A percentile compares a stretch with the other conserved stretches of the same genome.
These are phyloP conservation scores for Lagocephalus sceleratus DNA, from an alignment of 2,797 vertebrate species.

Conservation along the genomic window DNA sequence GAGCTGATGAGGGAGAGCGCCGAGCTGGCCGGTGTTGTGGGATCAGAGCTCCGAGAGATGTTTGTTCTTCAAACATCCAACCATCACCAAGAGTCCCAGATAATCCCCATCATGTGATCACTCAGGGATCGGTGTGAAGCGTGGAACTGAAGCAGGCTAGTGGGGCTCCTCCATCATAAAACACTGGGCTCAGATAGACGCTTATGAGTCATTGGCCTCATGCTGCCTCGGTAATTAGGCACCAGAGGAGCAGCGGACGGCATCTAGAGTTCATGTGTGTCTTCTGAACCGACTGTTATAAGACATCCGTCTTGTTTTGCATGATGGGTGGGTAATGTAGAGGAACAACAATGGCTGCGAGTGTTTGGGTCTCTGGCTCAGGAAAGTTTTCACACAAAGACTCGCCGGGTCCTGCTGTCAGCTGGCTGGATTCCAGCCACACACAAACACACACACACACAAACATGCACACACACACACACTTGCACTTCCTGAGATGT, in stretches of 20 bases:
- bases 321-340: constrained; percentile 40
- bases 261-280: constrained; percentile 47
- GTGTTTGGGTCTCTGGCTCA: constrained; percentile 52
- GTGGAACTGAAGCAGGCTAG: constrained; percentile 49
- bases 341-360: constrained; percentile 59
- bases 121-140: constrained; percentile 47
- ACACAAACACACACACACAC: constrained; percentile 40
- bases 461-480: constrained; percentile 31
- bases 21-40: constrained; percentile 37
- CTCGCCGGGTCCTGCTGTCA: constrained; percentile 54
- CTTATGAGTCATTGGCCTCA: constrained; percentile 61
- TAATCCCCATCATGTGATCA: constrained; percentile 67
- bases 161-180: constrained; percentile 56
- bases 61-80: constrained; percentile 59
- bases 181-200: constrained; percentile 47
- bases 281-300: constrained; percentile 40
- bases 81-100: constrained; percentile 49
- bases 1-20: constrained; percentile 31
- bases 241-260: constrained; percentile 38
- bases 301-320: constrained; percentile 52
- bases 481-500: constrained; percentile 46
- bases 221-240: constrained; percentile 64
- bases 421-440: constrained; percentile 62
- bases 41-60: constrained; percentile 40
- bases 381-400: constrained; percentile 67